Conservation (phyloP, 1,140 invertebrate species). For the Chionoecetes opilio region DNA sequence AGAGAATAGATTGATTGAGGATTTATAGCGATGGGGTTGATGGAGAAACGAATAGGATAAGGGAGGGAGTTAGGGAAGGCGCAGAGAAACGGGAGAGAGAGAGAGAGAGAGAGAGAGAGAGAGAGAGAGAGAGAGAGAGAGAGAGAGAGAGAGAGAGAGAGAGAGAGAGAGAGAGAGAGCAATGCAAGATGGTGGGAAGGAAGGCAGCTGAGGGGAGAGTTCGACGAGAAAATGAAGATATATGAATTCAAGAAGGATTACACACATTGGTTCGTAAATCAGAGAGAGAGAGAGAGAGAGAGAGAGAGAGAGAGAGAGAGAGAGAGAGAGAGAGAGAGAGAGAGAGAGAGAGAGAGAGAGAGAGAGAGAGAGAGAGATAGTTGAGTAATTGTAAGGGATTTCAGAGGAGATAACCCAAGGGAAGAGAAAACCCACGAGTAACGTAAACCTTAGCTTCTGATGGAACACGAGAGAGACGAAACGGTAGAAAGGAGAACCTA, state of each 20-base stretch:
- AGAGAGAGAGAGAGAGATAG: background rate
- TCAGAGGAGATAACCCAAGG: background rate
- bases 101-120: background rate
- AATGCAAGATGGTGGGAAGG: background rate
- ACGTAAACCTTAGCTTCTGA: slow-evolving; percentile 3
- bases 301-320: background rate
- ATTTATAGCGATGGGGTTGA: slow-evolving; percentile 28
- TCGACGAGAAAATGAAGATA: background rate
- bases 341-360: slow-evolving; percentile 24
- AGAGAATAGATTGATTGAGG: slow-evolving; percentile 29
- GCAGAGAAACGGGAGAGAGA: background rate
- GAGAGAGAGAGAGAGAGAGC: background rate
- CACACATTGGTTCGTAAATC: slow-evolving; percentile 6
- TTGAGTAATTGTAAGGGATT: background rate
- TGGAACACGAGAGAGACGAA: slow-evolving; percentile 27
- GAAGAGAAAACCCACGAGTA: background rate
- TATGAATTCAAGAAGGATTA: slow-evolving; percentile 36
- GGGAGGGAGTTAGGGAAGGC: background rate
- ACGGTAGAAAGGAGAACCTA: background rate
- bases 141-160: background rate
- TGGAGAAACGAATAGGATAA: slow-evolving; percentile 7
- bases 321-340: slow-evolving; percentile 46
- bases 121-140: background rate
- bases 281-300: background rate
- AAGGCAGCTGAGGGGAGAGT: background rate